These are phyloP conservation scores for Drosophila tristis DNA, from an alignment of 1,140 invertebrate genomes.

Conservation along the genomic window DNA sequence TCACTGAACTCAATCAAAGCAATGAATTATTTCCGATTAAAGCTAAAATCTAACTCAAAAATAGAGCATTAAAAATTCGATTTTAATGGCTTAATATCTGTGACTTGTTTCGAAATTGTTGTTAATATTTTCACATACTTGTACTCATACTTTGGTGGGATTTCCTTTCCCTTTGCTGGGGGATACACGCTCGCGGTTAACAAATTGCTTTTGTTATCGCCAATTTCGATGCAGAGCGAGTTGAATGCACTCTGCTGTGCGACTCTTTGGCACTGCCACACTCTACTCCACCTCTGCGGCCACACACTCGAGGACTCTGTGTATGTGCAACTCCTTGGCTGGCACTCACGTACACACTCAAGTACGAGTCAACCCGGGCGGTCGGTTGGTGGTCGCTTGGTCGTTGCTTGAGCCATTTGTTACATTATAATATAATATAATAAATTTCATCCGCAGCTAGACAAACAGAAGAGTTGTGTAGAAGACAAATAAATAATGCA, in stretches of 20 bases:
- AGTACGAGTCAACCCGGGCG: conserved; percentile 27
- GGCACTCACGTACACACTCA: conserved; percentile 21
- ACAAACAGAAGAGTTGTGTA: conserved; percentile 14
- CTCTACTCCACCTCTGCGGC: neutral
- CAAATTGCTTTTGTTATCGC: conserved; percentile 80
- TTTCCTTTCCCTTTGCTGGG: conserved; percentile 66
- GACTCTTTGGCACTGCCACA: conserved; percentile 37
- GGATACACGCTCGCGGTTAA: conserved; percentile 48
- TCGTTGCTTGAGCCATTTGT: conserved; percentile 52
- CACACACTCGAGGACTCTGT: no score
- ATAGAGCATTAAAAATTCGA: conserved; percentile 25
- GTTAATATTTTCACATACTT: conserved; percentile 81
- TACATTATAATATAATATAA: conserved; percentile 74
- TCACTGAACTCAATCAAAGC: no score
- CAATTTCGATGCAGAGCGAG: conserved; percentile 62
- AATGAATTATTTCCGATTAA: no score
- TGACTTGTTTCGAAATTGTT: conserved; percentile 44
- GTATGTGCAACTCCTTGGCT: conserved; percentile 13
- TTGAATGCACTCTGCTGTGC: conserved; percentile 63
- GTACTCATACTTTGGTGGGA: conserved; percentile 80
- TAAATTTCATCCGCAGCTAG: conserved; percentile 56
- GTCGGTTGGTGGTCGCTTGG: conserved; percentile 27
- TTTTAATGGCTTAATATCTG: conserved; percentile 5
- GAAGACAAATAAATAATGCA: conserved; percentile 51
- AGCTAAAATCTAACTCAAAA: neutral